These are phyloP conservation scores for Centruroides vittatus DNA, from an alignment of 1,140 invertebrate genomes.

Conservation along the genomic window DNA sequence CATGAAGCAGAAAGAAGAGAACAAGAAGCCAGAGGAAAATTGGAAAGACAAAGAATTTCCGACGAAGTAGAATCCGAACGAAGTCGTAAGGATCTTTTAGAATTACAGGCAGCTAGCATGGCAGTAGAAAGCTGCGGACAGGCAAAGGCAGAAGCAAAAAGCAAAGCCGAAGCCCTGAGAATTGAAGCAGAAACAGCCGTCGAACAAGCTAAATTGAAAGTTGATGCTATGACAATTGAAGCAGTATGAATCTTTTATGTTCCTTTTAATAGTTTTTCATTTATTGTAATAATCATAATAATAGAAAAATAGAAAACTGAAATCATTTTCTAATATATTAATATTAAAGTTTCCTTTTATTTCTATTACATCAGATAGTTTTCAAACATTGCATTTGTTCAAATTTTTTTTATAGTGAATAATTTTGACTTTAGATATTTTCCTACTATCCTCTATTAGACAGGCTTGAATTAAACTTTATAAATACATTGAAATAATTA, in stretches of 20 bases:
- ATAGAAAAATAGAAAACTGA: no score
- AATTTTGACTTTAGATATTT: not conserved
- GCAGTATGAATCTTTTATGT: slow-evolving; percentile 23
- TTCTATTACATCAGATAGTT: not conserved
- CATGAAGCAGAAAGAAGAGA: slow-evolving; percentile 40
- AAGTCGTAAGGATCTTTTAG: slow-evolving; percentile 30
- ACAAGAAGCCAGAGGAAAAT: slow-evolving; percentile 36
- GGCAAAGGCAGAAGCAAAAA: slow-evolving; percentile 38
- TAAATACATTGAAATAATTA: no score
- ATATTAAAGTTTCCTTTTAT: not conserved
- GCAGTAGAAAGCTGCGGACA: slow-evolving; percentile 32
- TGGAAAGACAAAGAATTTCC: slow-evolving; percentile 36
- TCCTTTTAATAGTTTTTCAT: not conserved
- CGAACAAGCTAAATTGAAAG: slow-evolving; percentile 35
- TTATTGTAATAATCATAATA: not conserved
- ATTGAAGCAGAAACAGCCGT: slow-evolving; percentile 40
- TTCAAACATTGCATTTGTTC: not conserved
- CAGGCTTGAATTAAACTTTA: no score
- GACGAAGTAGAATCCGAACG: slow-evolving; percentile 38
- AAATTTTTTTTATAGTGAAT: not conserved
- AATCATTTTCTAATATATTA: not conserved
- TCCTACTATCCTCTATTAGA: no score
- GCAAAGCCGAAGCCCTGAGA: slow-evolving; percentile 32
- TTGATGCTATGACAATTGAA: slow-evolving; percentile 36
- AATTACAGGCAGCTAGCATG: slow-evolving; percentile 31